Evolutionary conservation across 2,888 invertebrate genomes (phyloP), one percentile per base, ranked within the genome.

Genomic region (Polydrusus tereticollis): DNA sequence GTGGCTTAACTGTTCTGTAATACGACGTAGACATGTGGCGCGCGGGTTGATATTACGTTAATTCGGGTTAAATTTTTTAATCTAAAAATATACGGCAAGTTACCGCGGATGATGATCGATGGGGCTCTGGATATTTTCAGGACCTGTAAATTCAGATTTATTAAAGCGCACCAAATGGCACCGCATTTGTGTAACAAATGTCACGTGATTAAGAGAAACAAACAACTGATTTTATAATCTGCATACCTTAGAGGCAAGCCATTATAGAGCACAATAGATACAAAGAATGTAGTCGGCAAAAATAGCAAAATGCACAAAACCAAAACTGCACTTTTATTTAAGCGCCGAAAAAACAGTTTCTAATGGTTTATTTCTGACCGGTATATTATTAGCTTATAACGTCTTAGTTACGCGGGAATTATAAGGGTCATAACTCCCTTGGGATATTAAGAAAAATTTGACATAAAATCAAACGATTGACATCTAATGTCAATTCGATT

Each of bases 61-160:
- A 73, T 73, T 66, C 73, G 73, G 73, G 73, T 65, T 69, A 69
- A 73, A 73, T 55, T 73, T 73, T 73, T 73, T 73, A 73, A 73
- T 72, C 68, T 62, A 41, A 45, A 68, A 58, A 63, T 68, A 72
- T 58, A 72, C 68, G 45, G 67, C 68, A 68, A 62, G 52, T 57
- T 72, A 47, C 64, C 50, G n/a, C n/a, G 21, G 72, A 71, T 58
- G 59, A 72, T 72, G 72, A 72, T 72, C 68, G 68, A 72, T 72
- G 68, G 18, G 68, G 55, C 45, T 52, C n/a, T n/a, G n/a, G 43
- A 57, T 71, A 71, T 66, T 66, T 65, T 65, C 50, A 38, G 29
- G 70, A 64, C 50, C 47, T 59, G 69, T 52, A 41, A 69, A 69
- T 52, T 50, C 52, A 43, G 47, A 63, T 69, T 69, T 69, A 69